Conservation (phyloP, 1,140 invertebrate species). For the Neodiprion virginianus region DNA sequence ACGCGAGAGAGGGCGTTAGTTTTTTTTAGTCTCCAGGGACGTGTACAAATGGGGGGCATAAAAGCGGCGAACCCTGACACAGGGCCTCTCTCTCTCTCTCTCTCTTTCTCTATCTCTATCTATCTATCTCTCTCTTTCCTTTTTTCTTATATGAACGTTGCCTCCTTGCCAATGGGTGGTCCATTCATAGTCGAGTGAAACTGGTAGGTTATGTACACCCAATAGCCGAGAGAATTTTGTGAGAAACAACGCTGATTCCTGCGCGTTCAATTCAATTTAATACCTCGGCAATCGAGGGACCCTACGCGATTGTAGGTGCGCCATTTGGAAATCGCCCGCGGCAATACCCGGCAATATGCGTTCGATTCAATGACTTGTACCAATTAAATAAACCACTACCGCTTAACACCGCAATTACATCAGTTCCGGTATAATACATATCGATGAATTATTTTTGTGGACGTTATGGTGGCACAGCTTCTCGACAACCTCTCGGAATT, state of each 20-base stretch:
- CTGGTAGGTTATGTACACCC: neutral
- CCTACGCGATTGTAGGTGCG: neutral
- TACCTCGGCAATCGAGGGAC: neutral
- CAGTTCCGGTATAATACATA: neutral
- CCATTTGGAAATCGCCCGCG: neutral
- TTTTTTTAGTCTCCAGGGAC: neutral
- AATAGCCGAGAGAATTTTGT: neutral
- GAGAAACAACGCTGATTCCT: neutral
- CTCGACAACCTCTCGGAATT: neutral
- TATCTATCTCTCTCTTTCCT: neutral
- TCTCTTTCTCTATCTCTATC: slow-evolving; percentile 5
- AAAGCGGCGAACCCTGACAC: neutral
- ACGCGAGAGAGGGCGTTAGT: neutral
- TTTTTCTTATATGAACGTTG: neutral
- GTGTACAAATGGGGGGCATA: neutral
- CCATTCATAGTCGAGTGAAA: slow-evolving; percentile 5
- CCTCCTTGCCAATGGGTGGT: slow-evolving; percentile 4
- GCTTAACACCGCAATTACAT: neutral
- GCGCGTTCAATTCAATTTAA: neutral
- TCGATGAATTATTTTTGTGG: neutral
- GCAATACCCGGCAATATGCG: neutral
- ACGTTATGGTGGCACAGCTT: neutral
- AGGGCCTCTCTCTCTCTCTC: slow-evolving; percentile 18
- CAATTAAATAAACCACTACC: neutral
- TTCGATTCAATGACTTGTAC: neutral